Percentiles rank a stretch among this genome's conserved stretches.
Conservation (phyloP, 2,888 invertebrate genomes). For the Gryllus longicercus region DNA sequence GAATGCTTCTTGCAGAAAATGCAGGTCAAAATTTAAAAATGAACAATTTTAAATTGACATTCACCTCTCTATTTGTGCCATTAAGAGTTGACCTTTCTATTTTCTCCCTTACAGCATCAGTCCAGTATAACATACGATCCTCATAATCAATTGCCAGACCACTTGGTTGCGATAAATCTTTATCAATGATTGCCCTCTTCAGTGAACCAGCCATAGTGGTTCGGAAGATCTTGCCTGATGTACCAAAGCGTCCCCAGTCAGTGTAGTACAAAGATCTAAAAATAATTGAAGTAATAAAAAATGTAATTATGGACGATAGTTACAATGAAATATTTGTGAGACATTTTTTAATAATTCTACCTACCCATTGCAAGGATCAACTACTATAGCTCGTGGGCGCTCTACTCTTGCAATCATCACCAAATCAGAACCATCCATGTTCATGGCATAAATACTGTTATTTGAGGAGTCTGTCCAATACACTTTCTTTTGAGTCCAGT, state of each 20-base stretch:
- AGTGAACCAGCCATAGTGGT: constrained; percentile 96
- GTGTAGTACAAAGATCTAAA: constrained; percentile 80
- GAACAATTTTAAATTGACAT: constrained; percentile 3
- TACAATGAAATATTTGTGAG: not conserved
- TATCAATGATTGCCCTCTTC: constrained; percentile 81
- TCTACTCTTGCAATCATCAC: constrained; percentile 93
- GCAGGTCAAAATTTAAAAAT: not conserved
- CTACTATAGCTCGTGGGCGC: constrained; percentile 88
- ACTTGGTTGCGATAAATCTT: constrained; percentile 89
- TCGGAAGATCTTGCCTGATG: constrained; percentile 88
- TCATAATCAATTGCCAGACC: constrained; percentile 95
- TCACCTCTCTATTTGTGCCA: constrained; percentile 74
- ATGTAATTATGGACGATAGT: not conserved
- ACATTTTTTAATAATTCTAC: constrained; percentile 21
- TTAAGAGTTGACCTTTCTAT: constrained; percentile 89
- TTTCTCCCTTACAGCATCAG: constrained; percentile 91
- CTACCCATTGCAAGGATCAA: constrained; percentile 91
- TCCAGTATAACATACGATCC: constrained; percentile 92
- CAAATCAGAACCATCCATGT: constrained; percentile 77
- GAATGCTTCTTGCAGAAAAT: too few relatives aligned
- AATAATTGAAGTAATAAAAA: constrained; percentile 26
- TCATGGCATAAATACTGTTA: constrained; percentile 90
- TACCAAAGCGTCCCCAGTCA: constrained; percentile 92
- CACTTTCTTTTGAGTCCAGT: constrained; percentile 96
- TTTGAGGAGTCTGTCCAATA: constrained; percentile 98